Conservation (phyloP, 2,888 invertebrate genomes). For the Elegia similella region DNA sequence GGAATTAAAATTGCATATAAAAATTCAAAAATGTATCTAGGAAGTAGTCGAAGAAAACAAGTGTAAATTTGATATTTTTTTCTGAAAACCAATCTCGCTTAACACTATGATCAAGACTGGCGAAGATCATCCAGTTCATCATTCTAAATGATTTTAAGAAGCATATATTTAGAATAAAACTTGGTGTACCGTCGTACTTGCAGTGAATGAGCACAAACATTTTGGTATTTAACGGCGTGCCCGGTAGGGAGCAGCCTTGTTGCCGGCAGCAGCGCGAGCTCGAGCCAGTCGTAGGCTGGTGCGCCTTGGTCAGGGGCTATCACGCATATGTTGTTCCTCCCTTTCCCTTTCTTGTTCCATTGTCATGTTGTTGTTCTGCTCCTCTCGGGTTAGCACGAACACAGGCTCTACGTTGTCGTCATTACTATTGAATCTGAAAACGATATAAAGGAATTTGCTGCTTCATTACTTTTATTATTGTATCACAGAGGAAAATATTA, state of each 20-base stretch:
- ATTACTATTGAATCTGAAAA: slow-evolving; percentile 58
- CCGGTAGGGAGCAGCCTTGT: neutral
- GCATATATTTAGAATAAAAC: too few relatives aligned
- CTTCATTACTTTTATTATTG: neutral
- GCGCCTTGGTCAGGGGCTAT: slow-evolving; percentile 45
- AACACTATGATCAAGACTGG: too few relatives aligned
- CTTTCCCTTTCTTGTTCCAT: slow-evolving; percentile 45
- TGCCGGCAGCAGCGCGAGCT: neutral
- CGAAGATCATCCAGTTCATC: too few relatives aligned
- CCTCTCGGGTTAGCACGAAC: slow-evolving; percentile 56
- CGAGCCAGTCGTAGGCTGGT: slow-evolving; percentile 28
- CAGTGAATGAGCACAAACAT: neutral
- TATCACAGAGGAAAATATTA: neutral
- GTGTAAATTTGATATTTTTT: too few relatives aligned
- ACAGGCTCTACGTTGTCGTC: slow-evolving; percentile 68
- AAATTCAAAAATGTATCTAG: too few relatives aligned
- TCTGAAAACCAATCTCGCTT: too few relatives aligned
- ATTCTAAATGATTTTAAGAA: too few relatives aligned
- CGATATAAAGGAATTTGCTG: neutral
- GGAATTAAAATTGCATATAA: too few relatives aligned
- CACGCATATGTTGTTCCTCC: slow-evolving; percentile 36
- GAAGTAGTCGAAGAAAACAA: too few relatives aligned
- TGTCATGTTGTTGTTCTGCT: slow-evolving; percentile 61
- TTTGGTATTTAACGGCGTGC: neutral
- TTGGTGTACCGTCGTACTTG: neutral